These are phyloP conservation scores for Harpegnathos saltator DNA, from an alignment of 1,140 invertebrate genomes.

Conservation along the genomic window DNA sequence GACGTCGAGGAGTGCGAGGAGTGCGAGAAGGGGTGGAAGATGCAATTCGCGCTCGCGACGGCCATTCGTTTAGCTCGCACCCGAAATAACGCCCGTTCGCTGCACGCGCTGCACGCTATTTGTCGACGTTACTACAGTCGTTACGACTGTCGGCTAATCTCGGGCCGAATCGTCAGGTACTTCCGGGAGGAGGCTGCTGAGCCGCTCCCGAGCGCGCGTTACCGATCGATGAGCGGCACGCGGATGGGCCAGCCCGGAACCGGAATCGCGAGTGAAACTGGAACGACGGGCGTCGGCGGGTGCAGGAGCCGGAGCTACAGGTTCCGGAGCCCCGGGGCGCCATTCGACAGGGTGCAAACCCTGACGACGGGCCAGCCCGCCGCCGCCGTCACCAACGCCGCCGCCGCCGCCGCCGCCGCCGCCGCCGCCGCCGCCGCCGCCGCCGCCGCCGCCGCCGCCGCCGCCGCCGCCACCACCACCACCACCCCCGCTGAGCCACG, in stretches of 20 bases:
- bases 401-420: conserved; percentile 54
- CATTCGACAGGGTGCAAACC: conserved; percentile 71
- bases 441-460: conserved; percentile 56
- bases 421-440: conserved; percentile 60
- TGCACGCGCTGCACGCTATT: neutral
- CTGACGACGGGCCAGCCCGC: conserved; percentile 56
- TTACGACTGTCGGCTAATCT: conserved; percentile 28
- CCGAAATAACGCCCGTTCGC: neutral
- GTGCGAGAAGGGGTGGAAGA: no score
- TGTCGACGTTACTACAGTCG: conserved; percentile 11
- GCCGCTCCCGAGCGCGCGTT: conserved; percentile 66
- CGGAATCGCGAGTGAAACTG: conserved; percentile 72
- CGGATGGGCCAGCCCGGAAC: conserved; percentile 77
- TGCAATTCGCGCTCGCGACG: no score
- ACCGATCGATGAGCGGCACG: conserved; percentile 83
- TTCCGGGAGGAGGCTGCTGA: conserved; percentile 76
- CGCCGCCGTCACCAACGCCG: conserved; percentile 22
- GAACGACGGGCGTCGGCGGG: conserved; percentile 73
- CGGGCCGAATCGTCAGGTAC: conserved; percentile 74
- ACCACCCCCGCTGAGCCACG: conserved; percentile 88
- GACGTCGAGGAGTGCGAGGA: no score
- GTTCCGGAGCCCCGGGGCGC: conserved; percentile 82
- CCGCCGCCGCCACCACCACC: conserved; percentile 18
- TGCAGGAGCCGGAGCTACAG: conserved; percentile 82
- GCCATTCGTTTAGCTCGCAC: neutral